Percentiles rank a stretch among this genome's conserved stretches.
Conservation (phyloP, 2,888 invertebrate genomes). For the Napeogenes inachia region DNA sequence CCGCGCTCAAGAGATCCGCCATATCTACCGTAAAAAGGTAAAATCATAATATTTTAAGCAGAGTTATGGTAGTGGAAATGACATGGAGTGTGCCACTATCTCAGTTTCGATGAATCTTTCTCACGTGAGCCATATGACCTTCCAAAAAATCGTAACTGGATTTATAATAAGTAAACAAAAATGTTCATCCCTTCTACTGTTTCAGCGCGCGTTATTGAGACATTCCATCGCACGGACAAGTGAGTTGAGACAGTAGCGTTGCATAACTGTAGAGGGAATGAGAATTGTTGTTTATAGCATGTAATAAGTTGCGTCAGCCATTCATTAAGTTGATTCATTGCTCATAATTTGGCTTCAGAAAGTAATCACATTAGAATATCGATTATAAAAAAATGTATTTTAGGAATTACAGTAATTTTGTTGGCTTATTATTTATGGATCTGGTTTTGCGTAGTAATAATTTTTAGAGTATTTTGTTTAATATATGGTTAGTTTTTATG, state of each 20-base stretch:
- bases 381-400: not conserved
- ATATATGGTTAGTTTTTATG: no score
- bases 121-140: no score
- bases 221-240: conserved; percentile 52
- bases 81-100: no score
- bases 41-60: conserved; percentile 13
- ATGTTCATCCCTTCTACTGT: conserved; percentile 62
- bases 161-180: conserved; percentile 35
- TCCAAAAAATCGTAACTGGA: no score
- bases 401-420: conserved; percentile 4
- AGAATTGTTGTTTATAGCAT: conserved; percentile 32
- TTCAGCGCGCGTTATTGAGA: conserved; percentile 60
- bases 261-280: conserved; percentile 33
- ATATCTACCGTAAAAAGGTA: conserved; percentile 69
- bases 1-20: conserved; percentile 64
- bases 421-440: not conserved
- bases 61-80: no score
- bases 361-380: conserved; percentile 11
- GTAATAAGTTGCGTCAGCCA: conserved; percentile 18
- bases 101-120: no score
- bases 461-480: no score
- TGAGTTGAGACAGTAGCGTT: conserved; percentile 38
- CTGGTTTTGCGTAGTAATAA: no score
- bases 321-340: conserved; percentile 21
- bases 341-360: conserved; percentile 14